Percentiles rank a stretch among this genome's conserved stretches.
These are phyloP conservation scores for Adelosebastes latens DNA, from an alignment of 2,797 vertebrate species.

Conservation along the genomic window DNA sequence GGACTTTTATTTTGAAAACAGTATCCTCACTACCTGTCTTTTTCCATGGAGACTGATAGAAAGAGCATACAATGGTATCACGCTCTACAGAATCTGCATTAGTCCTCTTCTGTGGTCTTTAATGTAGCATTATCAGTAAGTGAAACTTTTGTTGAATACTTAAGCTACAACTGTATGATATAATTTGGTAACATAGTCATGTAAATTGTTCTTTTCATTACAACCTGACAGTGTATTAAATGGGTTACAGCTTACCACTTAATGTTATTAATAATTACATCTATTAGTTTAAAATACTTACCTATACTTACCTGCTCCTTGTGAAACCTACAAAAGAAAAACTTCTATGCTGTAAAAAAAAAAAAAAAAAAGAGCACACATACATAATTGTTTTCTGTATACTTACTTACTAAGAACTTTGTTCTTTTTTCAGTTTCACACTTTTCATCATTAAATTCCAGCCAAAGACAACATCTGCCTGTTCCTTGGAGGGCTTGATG, in stretches of 20 bases:
- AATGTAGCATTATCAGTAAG: not conserved
- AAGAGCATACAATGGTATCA: not conserved
- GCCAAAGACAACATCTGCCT: not conserved
- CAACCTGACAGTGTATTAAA: not conserved
- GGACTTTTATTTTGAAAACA: not conserved
- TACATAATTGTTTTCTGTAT: not conserved
- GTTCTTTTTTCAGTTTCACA: too few species aligned
- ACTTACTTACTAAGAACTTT: too few species aligned
- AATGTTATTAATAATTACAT: not conserved
- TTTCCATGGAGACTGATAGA: not conserved
- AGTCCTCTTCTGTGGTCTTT: not conserved
- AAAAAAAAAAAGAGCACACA: not conserved
- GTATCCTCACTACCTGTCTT: not conserved
- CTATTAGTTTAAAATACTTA: not conserved
- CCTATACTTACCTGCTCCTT: not conserved
- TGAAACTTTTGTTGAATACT: not conserved
- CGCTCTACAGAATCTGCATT: not conserved
- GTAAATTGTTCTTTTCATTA: not conserved
- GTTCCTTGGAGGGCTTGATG: not conserved
- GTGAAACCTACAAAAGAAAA: not conserved
- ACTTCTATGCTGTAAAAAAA: too few species aligned
- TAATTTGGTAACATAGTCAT: not conserved
- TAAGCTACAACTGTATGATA: not conserved
- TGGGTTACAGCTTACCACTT: not conserved
- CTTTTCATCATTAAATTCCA: not conserved